Percentiles rank a stretch among this genome's conserved stretches.
Evolutionary conservation across 2,888 invertebrate species (phyloP).

Genomic region (Platycheirus rosarum): DNA sequence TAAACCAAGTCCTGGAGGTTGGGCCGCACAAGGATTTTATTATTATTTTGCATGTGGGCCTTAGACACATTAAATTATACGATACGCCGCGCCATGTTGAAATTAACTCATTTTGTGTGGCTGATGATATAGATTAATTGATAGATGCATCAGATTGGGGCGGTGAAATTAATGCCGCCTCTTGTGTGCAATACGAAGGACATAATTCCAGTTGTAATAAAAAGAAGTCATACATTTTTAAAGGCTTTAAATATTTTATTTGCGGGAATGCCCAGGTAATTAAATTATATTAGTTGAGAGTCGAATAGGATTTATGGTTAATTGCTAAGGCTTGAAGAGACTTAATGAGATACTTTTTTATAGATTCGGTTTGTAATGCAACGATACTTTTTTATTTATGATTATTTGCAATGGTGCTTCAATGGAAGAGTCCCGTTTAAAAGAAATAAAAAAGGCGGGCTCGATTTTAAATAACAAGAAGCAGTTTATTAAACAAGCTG

Average conservation of each 20-base stretch:
- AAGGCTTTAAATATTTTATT: neutral
- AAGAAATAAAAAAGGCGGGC: too few relatives aligned
- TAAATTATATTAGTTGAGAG: slow-evolving; percentile 14
- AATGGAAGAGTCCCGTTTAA: too few relatives aligned
- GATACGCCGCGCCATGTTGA: neutral
- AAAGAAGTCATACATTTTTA: slow-evolving; percentile 7
- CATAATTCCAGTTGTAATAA: neutral
- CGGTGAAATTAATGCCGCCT: neutral
- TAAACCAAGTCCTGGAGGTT: slow-evolving; percentile 2
- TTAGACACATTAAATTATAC: neutral
- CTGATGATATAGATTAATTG: slow-evolving; percentile 40
- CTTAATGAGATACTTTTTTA: too few relatives aligned
- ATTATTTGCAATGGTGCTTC: too few relatives aligned
- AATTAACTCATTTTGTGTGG: slow-evolving; percentile 60
- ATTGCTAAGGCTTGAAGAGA: too few relatives aligned
- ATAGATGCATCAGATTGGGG: slow-evolving; percentile 7
- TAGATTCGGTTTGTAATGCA: too few relatives aligned
- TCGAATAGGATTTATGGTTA: slow-evolving; percentile 3
- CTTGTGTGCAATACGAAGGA: neutral
- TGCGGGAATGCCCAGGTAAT: neutral
- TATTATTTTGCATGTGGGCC: slow-evolving; percentile 2
- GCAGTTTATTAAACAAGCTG: too few relatives aligned
- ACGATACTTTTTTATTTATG: too few relatives aligned
- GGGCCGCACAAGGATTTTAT: slow-evolving; percentile 46
- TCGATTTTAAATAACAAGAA: too few relatives aligned